These are phyloP conservation scores for Eristalinus aeneus DNA, from an alignment of 2,888 invertebrate species.

Conservation along the genomic window DNA sequence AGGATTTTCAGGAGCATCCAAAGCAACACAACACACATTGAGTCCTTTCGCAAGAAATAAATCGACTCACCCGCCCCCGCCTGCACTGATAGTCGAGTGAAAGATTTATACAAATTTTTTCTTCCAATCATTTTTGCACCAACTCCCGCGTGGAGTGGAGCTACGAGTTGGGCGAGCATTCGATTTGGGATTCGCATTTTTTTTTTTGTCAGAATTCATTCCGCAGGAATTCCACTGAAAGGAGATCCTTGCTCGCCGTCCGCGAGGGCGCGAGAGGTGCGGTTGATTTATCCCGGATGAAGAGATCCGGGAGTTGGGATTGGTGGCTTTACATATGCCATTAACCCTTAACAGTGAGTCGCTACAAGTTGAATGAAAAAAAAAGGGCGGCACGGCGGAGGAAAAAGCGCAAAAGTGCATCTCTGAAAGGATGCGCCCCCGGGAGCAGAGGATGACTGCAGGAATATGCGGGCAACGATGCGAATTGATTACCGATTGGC, in stretches of 20 bases:
- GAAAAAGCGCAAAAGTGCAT: not conserved
- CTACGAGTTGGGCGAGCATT: not conserved
- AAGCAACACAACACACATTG: conserved; percentile 24
- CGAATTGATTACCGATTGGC: conserved; percentile 63
- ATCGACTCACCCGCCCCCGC: conserved; percentile 13
- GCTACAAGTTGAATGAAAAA: conserved; percentile 11
- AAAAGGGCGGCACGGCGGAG: not conserved
- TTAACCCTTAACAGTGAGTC: conserved; percentile 42
- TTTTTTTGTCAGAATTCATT: conserved; percentile 20
- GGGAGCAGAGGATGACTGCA: not conserved
- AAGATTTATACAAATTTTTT: not conserved
- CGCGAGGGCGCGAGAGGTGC: not conserved
- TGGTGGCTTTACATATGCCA: conserved; percentile 53
- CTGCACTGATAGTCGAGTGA: not conserved
- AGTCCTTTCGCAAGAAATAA: conserved; percentile 47
- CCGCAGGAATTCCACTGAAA: conserved; percentile 18
- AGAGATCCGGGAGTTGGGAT: not conserved
- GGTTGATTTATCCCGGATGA: conserved; percentile 51
- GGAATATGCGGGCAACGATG: conserved; percentile 26
- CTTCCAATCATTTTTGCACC: not conserved
- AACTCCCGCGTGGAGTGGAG: not conserved
- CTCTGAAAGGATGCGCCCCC: not conserved
- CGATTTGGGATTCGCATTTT: conserved; percentile 17
- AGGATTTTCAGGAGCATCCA: conserved; percentile 25
- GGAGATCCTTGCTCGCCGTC: not conserved